These are phyloP conservation scores for Trachelus troglodyta DNA, from an alignment of 2,888 invertebrate genomes.

Conservation along the genomic window DNA sequence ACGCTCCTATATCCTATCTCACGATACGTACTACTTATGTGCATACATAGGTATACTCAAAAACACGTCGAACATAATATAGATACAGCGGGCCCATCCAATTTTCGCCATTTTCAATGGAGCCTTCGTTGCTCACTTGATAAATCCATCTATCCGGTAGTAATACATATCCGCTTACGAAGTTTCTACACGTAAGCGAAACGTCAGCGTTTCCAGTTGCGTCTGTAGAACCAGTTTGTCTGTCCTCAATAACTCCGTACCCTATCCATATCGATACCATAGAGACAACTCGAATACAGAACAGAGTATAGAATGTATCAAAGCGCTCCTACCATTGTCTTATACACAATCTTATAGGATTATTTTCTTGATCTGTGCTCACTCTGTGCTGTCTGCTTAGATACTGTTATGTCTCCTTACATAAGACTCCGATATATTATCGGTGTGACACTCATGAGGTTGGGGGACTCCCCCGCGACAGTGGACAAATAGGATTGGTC, in stretches of 20 bases:
- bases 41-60: not conserved
- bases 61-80: not conserved
- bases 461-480: not conserved
- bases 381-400: conserved; percentile 1
- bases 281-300: not conserved
- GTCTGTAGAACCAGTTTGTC: not conserved
- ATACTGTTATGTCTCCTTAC: not conserved
- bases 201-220: conserved; percentile 57
- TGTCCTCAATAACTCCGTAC: not conserved
- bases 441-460: not conserved
- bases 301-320: not conserved
- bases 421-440: not conserved
- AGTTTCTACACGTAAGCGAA: conserved; percentile 51
- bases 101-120: conserved; percentile 38
- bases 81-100: conserved; percentile 24
- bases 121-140: conserved; percentile 36
- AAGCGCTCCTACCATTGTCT: not conserved
- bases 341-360: not conserved
- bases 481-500: not conserved
- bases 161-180: conserved; percentile 30
- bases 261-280: not conserved
- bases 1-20: not conserved
- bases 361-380: conserved; percentile 1
- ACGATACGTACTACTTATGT: not conserved
- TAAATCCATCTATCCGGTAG: conserved; percentile 36